Conservation (phyloP, 2,888 invertebrate species). For the Euzetes globulus region DNA sequence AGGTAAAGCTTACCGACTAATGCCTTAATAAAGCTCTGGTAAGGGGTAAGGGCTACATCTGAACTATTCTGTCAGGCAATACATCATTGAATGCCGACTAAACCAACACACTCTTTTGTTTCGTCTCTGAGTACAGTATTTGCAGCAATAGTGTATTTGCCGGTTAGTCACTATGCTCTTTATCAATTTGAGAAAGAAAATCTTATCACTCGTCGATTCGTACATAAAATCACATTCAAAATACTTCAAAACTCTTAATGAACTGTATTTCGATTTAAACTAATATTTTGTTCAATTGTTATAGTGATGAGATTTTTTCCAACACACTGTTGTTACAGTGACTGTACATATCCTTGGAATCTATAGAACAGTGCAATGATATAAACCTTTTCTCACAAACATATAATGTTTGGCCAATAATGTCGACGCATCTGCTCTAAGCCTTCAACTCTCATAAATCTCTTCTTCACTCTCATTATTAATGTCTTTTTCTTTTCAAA, state of each 20-base stretch:
- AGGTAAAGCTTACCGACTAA: background rate
- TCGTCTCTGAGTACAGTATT: background rate
- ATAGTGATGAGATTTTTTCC: no score
- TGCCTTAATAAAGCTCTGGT: background rate
- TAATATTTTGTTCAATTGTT: no score
- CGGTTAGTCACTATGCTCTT: no score
- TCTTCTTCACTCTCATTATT: background rate
- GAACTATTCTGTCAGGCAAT: background rate
- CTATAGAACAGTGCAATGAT: background rate
- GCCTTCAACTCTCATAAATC: background rate
- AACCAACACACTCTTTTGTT: background rate
- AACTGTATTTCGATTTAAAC: no score
- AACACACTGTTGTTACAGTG: no score
- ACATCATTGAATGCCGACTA: background rate
- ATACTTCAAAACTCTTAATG: no score
- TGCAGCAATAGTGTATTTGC: no score
- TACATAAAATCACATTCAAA: no score
- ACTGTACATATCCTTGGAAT: slow-evolving; percentile 6
- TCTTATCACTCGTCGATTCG: no score
- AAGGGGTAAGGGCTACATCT: background rate
- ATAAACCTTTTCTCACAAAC: slow-evolving; percentile 21
- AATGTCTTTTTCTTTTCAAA: background rate
- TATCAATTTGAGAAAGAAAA: no score
- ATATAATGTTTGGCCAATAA: background rate
- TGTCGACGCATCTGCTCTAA: background rate